phyloP scores from a whole-genome alignment of 2,888 invertebrate species.

The Antheraea assamensis region DNA sequence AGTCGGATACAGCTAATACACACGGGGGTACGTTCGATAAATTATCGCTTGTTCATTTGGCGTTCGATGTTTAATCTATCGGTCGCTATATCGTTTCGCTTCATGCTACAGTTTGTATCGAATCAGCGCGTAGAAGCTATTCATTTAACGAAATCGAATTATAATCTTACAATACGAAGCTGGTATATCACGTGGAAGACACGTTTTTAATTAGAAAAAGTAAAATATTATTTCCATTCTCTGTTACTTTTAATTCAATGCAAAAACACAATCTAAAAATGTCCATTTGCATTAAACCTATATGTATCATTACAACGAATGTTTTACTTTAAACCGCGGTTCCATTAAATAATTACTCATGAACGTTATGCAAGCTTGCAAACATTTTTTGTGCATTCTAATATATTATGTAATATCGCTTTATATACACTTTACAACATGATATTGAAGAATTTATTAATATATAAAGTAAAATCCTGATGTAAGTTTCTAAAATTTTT shows the following conservation, averaged over 20 bases:
- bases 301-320: background rate
- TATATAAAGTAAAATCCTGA: background rate
- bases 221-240: background rate
- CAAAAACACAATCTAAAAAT: background rate
- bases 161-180: conserved; percentile 1
- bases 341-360: background rate
- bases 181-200: background rate
- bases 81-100: conserved; percentile 63
- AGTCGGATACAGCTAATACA: conserved; percentile 82
- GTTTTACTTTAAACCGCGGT: background rate
- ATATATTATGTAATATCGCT: background rate
- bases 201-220: background rate
- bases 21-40: conserved; percentile 78
- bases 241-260: background rate
- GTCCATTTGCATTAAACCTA: background rate
- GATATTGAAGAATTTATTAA: conserved; percentile 22
- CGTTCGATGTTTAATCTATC: conserved; percentile 81
- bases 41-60: conserved; percentile 81
- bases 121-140: conserved; percentile 24
- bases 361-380: background rate
- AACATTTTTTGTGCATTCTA: background rate
- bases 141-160: background rate
- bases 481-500: background rate
- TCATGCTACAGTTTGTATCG: conserved; percentile 56
- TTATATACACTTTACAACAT: background rate